Evolutionary conservation across 92 coral and sea anemone genomes (phyloP), one percentile per base, ranked within the genome.

Genomic region (Isaurus tuberculatus): DNA sequence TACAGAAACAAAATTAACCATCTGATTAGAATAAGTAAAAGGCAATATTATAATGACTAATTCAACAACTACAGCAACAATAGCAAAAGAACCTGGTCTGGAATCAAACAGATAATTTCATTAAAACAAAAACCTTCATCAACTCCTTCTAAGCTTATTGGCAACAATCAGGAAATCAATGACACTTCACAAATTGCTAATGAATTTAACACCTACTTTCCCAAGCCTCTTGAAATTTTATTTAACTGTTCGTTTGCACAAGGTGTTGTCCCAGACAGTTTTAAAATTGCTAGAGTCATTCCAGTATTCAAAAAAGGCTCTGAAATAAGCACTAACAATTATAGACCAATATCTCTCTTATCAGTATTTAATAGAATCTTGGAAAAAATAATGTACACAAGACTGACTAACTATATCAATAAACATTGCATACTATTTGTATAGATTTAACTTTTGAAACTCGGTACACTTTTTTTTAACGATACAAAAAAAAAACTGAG

Each of bases 41-140:
- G 33, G 55, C 42, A 48, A 48, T 77, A 85, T 42, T 67, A 79
- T 79, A 86, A 79, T 68, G 72, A 86, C 58, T 86, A 75, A 40
- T 86, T 67, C 73, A 53, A 61, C 43, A 27, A 49, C 65, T 66
- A 86, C 31, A 85, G 49, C 51, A 85, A 75, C 34, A 85, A 85
- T 65, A 85, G 79, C 53, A 85, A 74, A 63, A 74, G 75, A 70
- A 75, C 77, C 34, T 85, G 84, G 89, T 69, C 72, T 79, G 81
- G 85, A 49, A 86, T 86, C 31, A 86, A 79, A 79, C 86, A 80
- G 79, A 67, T 86, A 57, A 80, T 86, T 48, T 79, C 70, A 67
- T 85, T 86, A 61, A 86, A 86, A 65, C 72, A 79, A 60, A 79
- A 60, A 36, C 66, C 13, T 34, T 55, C 48, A 31, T 68, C 83